A percentile compares a stretch with the other conserved stretches of the same genome.
phyloP scores from a whole-genome alignment of 2,113 vertebrate genomes.

The Campylomormyrus tamandua region DNA sequence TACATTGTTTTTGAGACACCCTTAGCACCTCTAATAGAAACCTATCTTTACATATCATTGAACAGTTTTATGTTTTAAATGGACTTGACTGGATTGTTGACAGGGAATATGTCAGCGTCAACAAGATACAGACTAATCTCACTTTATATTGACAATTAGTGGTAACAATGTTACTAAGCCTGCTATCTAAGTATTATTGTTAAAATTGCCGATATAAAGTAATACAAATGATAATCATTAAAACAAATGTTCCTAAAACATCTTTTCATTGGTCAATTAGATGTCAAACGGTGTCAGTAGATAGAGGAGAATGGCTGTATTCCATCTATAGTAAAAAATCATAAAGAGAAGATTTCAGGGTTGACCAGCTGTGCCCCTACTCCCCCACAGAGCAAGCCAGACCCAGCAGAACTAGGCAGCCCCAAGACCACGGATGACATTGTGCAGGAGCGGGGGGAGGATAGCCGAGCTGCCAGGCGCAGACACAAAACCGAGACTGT shows the following conservation, averaged over 20 bases:
- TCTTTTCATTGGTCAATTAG: not conserved
- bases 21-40: not conserved
- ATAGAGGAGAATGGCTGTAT: not conserved
- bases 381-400: slow-evolving; percentile 79
- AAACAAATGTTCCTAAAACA: not conserved
- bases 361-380: not conserved
- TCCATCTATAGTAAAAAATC: not conserved
- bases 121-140: not conserved
- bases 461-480: slow-evolving; percentile 69
- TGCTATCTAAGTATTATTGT: not conserved
- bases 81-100: not conserved
- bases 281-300: not conserved
- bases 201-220: not conserved
- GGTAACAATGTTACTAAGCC: not conserved
- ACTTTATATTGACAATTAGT: not conserved
- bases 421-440: slow-evolving; percentile 98
- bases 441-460: slow-evolving; percentile 81
- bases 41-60: not conserved
- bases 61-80: not conserved
- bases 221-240: not conserved
- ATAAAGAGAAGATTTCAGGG: not conserved
- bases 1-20: not conserved
- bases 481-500: slow-evolving; percentile 89
- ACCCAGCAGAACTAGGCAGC: slow-evolving; percentile 77
- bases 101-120: not conserved